Conservation (phyloP, 2,797 vertebrate species). For the Chromobotia macracanthus region DNA sequence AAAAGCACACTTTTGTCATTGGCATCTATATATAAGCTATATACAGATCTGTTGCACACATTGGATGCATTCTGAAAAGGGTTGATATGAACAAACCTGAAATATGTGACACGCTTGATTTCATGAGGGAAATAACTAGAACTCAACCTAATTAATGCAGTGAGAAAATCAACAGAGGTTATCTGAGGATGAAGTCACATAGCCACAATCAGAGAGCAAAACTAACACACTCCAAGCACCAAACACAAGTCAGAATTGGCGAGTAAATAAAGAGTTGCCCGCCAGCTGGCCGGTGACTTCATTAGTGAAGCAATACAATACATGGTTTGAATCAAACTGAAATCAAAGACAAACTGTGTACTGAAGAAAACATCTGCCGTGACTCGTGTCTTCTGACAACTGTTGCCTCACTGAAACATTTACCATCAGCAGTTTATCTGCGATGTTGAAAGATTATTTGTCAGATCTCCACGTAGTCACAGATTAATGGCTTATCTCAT, state of each 20-base stretch:
- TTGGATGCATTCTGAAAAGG: neutral
- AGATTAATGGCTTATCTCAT: neutral
- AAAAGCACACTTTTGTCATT: neutral
- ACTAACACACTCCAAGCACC: neutral
- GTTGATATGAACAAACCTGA: neutral
- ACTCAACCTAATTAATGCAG: neutral
- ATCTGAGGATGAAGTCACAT: neutral
- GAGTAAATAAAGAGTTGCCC: neutral
- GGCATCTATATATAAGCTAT: conserved; percentile 8
- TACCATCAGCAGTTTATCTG: neutral
- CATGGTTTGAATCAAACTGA: neutral
- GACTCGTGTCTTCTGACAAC: neutral
- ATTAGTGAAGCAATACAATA: neutral
- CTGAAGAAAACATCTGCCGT: too few species aligned
- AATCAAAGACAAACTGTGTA: too few species aligned
- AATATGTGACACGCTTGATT: neutral
- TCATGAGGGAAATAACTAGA: neutral
- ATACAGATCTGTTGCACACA: neutral
- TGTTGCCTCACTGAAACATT: neutral
- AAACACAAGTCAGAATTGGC: neutral
- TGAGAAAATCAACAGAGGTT: neutral
- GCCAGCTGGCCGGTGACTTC: neutral
- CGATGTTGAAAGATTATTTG: neutral
- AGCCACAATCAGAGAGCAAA: neutral
- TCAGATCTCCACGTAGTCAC: too few species aligned